phyloP scores from a whole-genome alignment of 2,113 vertebrate genomes.

The Stercorarius parasiticus region DNA sequence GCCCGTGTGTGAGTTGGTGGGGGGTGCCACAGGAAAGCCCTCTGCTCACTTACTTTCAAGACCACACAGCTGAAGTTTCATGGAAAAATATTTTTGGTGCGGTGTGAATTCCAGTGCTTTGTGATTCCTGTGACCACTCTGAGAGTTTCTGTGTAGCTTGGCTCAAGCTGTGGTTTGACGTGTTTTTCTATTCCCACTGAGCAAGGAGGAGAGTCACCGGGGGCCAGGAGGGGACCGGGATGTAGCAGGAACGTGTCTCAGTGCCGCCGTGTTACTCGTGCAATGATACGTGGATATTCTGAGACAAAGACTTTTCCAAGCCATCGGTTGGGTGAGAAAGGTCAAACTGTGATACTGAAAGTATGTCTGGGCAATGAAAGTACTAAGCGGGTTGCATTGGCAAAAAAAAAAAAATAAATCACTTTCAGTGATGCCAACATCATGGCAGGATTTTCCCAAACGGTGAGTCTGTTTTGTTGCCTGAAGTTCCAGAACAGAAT shows the following conservation, averaged over 20 bases:
- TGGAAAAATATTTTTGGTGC: neutral
- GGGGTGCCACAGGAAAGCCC: neutral
- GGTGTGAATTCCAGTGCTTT: neutral
- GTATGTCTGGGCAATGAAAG: neutral
- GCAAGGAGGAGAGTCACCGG: neutral
- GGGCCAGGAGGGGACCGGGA: neutral
- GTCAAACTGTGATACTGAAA: neutral
- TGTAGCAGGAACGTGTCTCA: fast-evolving
- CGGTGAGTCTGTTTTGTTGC: neutral
- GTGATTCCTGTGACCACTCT: neutral
- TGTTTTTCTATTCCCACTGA: neutral
- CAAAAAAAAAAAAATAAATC: no score
- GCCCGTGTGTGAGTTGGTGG: neutral
- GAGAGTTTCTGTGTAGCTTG: neutral
- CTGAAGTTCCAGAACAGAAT: neutral
- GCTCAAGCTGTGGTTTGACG: neutral
- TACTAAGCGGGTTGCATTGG: neutral
- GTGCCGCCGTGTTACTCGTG: neutral
- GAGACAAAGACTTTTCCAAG: neutral
- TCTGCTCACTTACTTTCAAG: neutral
- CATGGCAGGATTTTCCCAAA: neutral
- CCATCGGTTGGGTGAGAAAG: neutral
- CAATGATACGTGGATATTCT: fast-evolving
- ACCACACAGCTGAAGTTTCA: neutral
- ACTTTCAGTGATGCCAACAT: neutral